A percentile compares a stretch with the other conserved stretches of the same genome.
Evolutionary conservation across 2,797 vertebrate species (phyloP).

Genomic region (Macropodus opercularis): DNA sequence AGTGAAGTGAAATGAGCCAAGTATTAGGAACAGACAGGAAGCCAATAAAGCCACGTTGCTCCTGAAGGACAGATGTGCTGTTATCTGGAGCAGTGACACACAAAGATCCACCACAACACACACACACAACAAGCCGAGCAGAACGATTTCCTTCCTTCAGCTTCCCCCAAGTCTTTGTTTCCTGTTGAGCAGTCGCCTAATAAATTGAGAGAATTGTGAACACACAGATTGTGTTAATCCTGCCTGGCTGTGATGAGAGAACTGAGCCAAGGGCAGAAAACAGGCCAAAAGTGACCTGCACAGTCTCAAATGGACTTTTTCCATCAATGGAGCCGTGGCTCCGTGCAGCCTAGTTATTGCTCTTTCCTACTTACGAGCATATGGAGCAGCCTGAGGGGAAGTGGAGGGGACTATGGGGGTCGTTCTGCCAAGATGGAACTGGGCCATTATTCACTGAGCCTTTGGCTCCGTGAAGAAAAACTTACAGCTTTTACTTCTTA

Average conservation of each 20-base stretch:
- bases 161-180: conserved; percentile 23
- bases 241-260: not conserved
- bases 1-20: too few species aligned
- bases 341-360: conserved; percentile 36
- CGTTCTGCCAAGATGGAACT: conserved; percentile 52
- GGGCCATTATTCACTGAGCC: conserved; percentile 29
- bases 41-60: conserved; percentile 4
- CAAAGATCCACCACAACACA: conserved; percentile 9
- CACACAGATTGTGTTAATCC: not conserved
- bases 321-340: not conserved
- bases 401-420: conserved; percentile 37
- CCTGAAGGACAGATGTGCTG: conserved; percentile 17
- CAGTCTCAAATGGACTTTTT: not conserved
- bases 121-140: conserved; percentile 29
- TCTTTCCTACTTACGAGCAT: conserved; percentile 40
- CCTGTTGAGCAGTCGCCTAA: not conserved
- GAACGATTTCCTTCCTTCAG: conserved; percentile 16
- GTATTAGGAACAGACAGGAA: not conserved
- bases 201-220: not conserved
- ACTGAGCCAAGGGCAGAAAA: conserved; percentile 9
- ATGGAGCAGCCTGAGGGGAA: conserved; percentile 67
- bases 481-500: conserved; percentile 39
- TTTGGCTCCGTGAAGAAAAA: conserved; percentile 5
- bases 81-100: conserved; percentile 20
- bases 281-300: conserved; percentile 14